Percentiles rank a stretch among this genome's conserved stretches.
These are phyloP conservation scores for Rhodinocichla rosea DNA, from an alignment of 2,113 vertebrate genomes.

Conservation along the genomic window DNA sequence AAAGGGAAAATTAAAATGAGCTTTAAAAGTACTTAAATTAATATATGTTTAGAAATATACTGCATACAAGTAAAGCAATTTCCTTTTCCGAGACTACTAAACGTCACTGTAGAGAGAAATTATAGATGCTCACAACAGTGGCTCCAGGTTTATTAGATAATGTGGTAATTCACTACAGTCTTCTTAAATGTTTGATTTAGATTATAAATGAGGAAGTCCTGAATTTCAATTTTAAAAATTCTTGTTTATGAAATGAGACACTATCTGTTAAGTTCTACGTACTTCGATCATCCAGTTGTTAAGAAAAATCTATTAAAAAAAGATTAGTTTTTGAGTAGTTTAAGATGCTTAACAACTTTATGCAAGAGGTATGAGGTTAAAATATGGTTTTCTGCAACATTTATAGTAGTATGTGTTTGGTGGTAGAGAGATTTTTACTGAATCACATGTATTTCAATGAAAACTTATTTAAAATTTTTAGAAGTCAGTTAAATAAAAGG, in stretches of 20 bases:
- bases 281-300: not conserved
- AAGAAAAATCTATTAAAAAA: not conserved
- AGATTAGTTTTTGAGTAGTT: not conserved
- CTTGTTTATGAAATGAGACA: not conserved
- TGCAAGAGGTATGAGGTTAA: not conserved
- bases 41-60: not conserved
- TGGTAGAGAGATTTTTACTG: not conserved
- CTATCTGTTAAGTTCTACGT: not conserved
- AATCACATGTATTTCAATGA: not conserved
- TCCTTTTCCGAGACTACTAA: not conserved
- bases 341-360: not conserved
- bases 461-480: not conserved
- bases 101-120: not conserved
- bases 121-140: not conserved
- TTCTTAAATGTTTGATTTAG: not conserved
- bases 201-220: not conserved
- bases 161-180: not conserved
- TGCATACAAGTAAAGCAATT: not conserved
- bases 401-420: not conserved
- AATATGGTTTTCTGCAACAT: not conserved
- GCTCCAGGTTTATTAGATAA: not conserved
- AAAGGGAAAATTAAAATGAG: not conserved
- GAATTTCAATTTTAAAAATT: not conserved
- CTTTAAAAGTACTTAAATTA: not conserved
- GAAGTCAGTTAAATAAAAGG: not conserved